phyloP scores from a whole-genome alignment of 2,113 vertebrate species.

The Zosterops pallidus region DNA sequence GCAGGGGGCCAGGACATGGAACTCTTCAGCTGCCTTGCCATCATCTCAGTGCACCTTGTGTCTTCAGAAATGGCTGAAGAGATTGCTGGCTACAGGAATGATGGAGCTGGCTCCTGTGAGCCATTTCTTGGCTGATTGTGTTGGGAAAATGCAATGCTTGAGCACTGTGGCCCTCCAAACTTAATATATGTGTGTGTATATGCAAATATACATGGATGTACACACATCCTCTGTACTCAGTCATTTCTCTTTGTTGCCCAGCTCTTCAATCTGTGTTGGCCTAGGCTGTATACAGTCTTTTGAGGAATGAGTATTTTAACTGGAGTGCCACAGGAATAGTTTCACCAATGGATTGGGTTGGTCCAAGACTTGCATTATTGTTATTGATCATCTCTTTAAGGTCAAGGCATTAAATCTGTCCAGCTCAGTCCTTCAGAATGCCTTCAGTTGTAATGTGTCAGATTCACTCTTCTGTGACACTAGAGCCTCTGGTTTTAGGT shows the following conservation, averaged over 20 bases:
- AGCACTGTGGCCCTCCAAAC: not conserved
- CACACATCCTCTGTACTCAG: not conserved
- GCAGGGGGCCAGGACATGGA: not conserved
- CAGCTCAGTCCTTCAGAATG: not conserved
- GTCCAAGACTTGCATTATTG: not conserved
- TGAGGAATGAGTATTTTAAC: not conserved
- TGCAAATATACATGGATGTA: not conserved
- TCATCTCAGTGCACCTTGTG: not conserved
- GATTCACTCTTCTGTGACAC: not conserved
- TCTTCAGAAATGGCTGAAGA: not conserved
- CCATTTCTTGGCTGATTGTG: not conserved
- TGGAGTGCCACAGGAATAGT: not conserved
- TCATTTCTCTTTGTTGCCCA: not conserved
- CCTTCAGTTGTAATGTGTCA: not conserved
- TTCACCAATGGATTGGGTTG: not conserved
- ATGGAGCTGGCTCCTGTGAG: not conserved
- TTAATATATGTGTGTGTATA: not conserved
- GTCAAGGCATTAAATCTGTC: not conserved
- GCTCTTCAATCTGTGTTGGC: not conserved
- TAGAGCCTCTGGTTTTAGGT: conserved; percentile 3
- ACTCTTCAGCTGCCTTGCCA: not conserved
- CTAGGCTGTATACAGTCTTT: not conserved
- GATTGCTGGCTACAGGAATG: not conserved
- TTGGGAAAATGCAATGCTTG: not conserved
- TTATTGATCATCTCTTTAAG: not conserved